phyloP scores from a whole-genome alignment of 2,797 vertebrate species.

The Acipenser transmontanus region DNA sequence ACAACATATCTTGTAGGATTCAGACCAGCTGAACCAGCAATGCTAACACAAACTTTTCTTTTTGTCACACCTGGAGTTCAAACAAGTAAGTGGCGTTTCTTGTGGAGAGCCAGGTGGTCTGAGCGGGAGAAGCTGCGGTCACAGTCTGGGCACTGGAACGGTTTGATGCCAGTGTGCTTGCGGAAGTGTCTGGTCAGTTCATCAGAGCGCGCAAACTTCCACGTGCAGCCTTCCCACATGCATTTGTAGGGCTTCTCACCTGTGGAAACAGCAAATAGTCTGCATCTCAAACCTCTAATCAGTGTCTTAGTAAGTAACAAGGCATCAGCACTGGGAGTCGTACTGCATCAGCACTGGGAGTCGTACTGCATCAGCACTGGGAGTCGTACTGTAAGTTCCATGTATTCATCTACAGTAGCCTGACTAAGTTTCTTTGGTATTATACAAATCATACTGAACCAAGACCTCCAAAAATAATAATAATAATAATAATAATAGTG shows the following conservation, averaged over 20 bases:
- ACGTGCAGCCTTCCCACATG: constrained; percentile 95
- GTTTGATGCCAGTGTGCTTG: constrained; percentile 97
- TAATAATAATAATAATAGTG: too few species aligned
- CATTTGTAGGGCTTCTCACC: constrained; percentile 98
- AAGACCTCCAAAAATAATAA: too few species aligned
- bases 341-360: too few species aligned
- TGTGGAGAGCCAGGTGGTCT: constrained; percentile 92
- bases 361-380: too few species aligned
- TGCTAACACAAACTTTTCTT: constrained; percentile 30
- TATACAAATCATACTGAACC: too few species aligned
- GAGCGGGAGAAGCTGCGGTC: constrained; percentile 97
- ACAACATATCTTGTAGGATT: constrained; percentile 34
- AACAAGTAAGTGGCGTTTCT: constrained; percentile 92
- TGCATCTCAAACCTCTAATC: too few species aligned
- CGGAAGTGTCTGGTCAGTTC: constrained; percentile 97
- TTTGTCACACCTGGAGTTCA: constrained; percentile 44
- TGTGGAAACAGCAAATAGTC: constrained; percentile 34
- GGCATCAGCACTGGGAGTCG: too few species aligned
- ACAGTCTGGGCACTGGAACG: constrained; percentile 96
- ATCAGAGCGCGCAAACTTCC: constrained; percentile 97
- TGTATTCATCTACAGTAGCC: too few species aligned
- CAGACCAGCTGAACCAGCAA: constrained; percentile 80
- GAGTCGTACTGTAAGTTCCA: too few species aligned
- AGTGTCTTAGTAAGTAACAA: too few species aligned
- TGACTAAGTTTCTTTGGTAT: too few species aligned